phyloP scores from a whole-genome alignment of 2,797 vertebrate species.

The Amphiprion clarkii region DNA sequence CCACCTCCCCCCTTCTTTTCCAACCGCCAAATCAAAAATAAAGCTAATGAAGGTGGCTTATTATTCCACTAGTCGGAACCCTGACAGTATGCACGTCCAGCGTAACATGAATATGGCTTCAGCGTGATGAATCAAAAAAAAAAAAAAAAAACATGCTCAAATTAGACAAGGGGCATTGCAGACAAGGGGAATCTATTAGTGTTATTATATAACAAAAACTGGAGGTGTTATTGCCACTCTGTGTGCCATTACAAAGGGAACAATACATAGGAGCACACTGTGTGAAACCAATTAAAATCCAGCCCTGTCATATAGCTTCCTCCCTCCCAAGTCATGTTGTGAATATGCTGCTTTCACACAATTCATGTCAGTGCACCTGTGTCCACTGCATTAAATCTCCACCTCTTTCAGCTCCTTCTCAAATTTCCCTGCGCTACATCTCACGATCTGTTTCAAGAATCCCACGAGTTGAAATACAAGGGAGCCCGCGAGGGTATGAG shows the following conservation, averaged over 20 bases:
- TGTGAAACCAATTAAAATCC: constrained; percentile 83
- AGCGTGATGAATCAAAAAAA: constrained; percentile 48
- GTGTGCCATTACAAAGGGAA: constrained; percentile 77
- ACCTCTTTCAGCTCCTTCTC: constrained; percentile 56
- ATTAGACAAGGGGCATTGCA: constrained; percentile 68
- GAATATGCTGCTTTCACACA: constrained; percentile 73
- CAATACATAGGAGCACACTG: constrained; percentile 74
- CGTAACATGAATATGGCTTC: constrained; percentile 29
- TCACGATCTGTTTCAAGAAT: constrained; percentile 67
- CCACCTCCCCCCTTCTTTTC: constrained; percentile 14
- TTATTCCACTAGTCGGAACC: constrained; percentile 54
- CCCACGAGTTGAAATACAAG: constrained; percentile 60
- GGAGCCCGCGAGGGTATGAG: constrained; percentile 57
- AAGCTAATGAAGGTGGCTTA: constrained; percentile 77
- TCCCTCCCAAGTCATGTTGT: constrained; percentile 71
- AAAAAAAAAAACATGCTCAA: constrained; percentile 51
- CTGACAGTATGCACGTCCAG: constrained; percentile 41
- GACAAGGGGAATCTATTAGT: constrained; percentile 74
- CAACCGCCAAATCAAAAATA: constrained; percentile 69
- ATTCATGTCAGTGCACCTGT: constrained; percentile 74
- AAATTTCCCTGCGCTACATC: constrained; percentile 60
- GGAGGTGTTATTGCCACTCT: constrained; percentile 70
- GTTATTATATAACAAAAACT: constrained; percentile 79
- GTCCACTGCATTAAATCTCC: constrained; percentile 66
- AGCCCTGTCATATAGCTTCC: constrained; percentile 75